Percentiles rank a stretch among this genome's conserved stretches.
These are phyloP conservation scores for Acronicta psi DNA, from an alignment of 2,888 invertebrate species.

Conservation along the genomic window DNA sequence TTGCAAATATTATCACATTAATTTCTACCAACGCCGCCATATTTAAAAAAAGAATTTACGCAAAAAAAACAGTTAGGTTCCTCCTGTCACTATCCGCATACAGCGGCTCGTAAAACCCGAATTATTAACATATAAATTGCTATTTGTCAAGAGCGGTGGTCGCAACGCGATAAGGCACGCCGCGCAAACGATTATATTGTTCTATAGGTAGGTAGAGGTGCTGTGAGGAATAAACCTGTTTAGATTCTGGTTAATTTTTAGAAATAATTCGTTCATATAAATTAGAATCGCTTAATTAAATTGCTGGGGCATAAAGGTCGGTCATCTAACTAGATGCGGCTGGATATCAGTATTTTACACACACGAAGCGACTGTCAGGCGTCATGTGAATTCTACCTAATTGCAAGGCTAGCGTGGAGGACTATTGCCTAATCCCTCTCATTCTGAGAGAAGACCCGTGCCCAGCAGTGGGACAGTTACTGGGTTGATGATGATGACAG, in stretches of 20 bases:
- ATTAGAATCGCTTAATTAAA: too few relatives aligned
- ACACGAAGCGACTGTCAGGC: too few relatives aligned
- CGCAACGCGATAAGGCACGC: constrained; percentile 62
- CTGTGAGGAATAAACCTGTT: constrained; percentile 49
- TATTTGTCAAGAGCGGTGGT: constrained; percentile 63
- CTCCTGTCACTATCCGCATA: constrained; percentile 49
- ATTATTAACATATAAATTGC: constrained; percentile 78
- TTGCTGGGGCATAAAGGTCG: too few relatives aligned
- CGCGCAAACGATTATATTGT: constrained; percentile 53
- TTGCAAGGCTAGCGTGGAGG: too few relatives aligned
- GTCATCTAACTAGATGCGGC: too few relatives aligned
- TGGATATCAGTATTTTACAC: not conserved
- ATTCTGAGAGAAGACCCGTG: too few relatives aligned
- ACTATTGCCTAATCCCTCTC: too few relatives aligned
- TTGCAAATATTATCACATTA: too few relatives aligned
- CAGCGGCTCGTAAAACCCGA: constrained; percentile 56
- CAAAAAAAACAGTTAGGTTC: constrained; percentile 31
- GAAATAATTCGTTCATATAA: too few relatives aligned
- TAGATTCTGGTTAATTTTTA: not conserved
- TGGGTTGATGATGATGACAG: too few relatives aligned
- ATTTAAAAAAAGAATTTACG: constrained; percentile 27
- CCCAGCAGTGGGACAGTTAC: too few relatives aligned
- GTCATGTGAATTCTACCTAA: too few relatives aligned
- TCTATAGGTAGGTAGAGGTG: constrained; percentile 35
- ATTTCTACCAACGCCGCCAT: constrained; percentile 12